Evolutionary conservation across 2,797 vertebrate species (phyloP).

Genomic region (Sebastes elongatus): DNA sequence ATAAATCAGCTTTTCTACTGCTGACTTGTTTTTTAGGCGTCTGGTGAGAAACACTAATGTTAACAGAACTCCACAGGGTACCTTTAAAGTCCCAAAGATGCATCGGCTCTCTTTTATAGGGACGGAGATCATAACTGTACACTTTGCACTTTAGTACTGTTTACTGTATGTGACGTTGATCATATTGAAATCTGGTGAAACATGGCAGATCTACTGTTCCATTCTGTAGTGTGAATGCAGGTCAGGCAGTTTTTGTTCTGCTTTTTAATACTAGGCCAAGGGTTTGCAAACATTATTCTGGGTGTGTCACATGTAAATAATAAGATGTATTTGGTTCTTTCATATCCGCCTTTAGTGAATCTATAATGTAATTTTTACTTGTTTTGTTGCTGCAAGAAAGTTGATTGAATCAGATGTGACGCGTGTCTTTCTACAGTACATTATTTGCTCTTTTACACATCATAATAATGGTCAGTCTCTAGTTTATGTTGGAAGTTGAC

Average conservation of each 20-base stretch:
- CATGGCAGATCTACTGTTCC: neutral
- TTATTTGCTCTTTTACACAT: neutral
- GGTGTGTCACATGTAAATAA: neutral
- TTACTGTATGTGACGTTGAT: neutral
- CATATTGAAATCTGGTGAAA: neutral
- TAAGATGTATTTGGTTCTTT: neutral
- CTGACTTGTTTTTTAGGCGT: neutral
- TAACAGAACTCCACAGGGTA: neutral
- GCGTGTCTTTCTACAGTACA: neutral
- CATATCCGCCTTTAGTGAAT: neutral
- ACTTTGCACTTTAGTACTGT: constrained; percentile 33
- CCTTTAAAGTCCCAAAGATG: neutral
- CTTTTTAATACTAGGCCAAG: neutral
- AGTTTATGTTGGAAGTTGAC: neutral
- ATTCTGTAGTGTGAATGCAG: neutral
- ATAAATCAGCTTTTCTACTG: neutral
- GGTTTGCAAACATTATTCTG: neutral
- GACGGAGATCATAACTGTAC: constrained; percentile 3
- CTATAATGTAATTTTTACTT: neutral
- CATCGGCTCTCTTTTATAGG: neutral
- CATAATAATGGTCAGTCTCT: neutral
- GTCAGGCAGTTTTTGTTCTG: neutral
- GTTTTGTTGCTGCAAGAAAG: neutral
- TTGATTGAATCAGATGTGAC: neutral
- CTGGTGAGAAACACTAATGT: neutral